These are phyloP conservation scores for Asobara japonica DNA, from an alignment of 1,140 invertebrate species.

Conservation along the genomic window DNA sequence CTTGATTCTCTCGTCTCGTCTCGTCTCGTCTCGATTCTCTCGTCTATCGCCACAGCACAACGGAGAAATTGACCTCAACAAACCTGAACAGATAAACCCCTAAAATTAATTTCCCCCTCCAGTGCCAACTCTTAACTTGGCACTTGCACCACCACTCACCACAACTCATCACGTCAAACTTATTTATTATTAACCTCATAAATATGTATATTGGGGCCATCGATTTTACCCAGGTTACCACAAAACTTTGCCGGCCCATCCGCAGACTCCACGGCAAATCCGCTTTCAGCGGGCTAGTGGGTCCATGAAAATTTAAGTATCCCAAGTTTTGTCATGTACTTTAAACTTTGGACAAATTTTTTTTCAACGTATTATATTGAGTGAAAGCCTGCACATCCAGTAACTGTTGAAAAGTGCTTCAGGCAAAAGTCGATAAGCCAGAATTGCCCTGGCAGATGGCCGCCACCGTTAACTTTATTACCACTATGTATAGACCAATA, in stretches of 20 bases:
- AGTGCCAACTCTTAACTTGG: neutral
- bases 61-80: too few relatives aligned
- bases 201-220: slow-evolving; percentile 54
- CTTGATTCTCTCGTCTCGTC: too few relatives aligned
- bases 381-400: neutral
- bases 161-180: slow-evolving; percentile 8
- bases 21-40: too few relatives aligned
- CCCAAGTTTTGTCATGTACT: slow-evolving; percentile 11
- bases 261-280: slow-evolving; percentile 33
- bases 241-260: slow-evolving; percentile 17
- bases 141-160: neutral
- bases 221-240: slow-evolving; percentile 39
- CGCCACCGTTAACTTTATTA: slow-evolving; percentile 3
- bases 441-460: slow-evolving; percentile 5
- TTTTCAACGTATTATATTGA: slow-evolving; percentile 6
- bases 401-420: slow-evolving; percentile 13
- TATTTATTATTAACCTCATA: slow-evolving; percentile 55
- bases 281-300: slow-evolving; percentile 43
- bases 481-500: neutral
- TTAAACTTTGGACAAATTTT: slow-evolving; percentile 6
- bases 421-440: slow-evolving; percentile 6
- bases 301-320: slow-evolving; percentile 52
- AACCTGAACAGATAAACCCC: too few relatives aligned
- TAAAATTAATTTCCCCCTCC: too few relatives aligned
- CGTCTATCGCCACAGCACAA: too few relatives aligned